Base-by-base conservation (phyloP, 2,888 invertebrate species). In the Eubasilissa splendida region DNA sequence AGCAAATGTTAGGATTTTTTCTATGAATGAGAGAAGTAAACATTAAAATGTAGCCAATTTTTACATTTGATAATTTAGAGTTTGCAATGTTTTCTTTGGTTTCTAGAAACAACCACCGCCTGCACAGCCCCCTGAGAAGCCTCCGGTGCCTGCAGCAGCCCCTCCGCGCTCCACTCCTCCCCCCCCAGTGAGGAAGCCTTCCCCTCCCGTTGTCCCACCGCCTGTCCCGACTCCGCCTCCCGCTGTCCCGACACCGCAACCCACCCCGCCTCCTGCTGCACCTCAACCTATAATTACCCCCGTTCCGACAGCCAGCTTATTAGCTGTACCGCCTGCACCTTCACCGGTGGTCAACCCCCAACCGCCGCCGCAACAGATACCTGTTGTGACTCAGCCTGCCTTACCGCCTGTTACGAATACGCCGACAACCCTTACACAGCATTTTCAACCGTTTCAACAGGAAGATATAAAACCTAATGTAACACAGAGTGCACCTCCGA, bases 161-260 rank as follows among this genome's bases (percentile, higher is more conserved):
- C 81, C 84, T 74, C 81, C 71, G 56, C 53, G 71, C 4, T 53
- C 84, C 4, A 80, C 84, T 54, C 82, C 84, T 71, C 84, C 77
- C 56, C 84, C 60, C 80, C 84, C 76, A 11, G 53, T 31, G 31
- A 42, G 22, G 22, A 84, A 84, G 83, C 84, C 85, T 80, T 84
- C 86, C 78, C 84, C 84, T 31, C 81, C 85, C 70, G 84, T 81
- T 84, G 82, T 80, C 86, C 81, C 86, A 58, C 87, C 86, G 84
- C 85, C 87, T 42, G 86, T 85, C 78, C 87, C 88, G 66, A 87
- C 87, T 33, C 87, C 88, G 79, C 85, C 87, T 84, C 87, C 87
- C 87, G 84, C 87, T 80, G 87, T 87, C 75, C 88, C 88, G 82
- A 85, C 85, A 86, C 87, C 87, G 84, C 87, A 80, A 87, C 87